Percentiles rank a stretch among this genome's conserved stretches.
phyloP scores from a whole-genome alignment of 2,888 invertebrate genomes.

The Sinopyrophorus schimmeli region DNA sequence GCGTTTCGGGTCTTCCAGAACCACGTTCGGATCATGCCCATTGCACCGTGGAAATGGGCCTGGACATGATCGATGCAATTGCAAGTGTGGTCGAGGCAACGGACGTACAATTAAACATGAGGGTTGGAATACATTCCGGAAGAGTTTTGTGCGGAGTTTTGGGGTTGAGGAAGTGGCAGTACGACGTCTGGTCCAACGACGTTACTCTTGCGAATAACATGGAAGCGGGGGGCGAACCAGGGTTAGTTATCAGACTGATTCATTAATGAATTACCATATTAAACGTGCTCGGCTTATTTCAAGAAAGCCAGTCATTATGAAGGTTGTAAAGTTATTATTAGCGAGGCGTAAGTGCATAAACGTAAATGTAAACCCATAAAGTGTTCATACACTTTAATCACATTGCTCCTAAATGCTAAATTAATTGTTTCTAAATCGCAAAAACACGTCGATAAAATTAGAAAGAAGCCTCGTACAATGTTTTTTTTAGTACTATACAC shows the following conservation, averaged over 20 bases:
- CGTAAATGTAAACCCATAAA: too few relatives aligned
- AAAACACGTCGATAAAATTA: too few relatives aligned
- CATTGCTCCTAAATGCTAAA: too few relatives aligned
- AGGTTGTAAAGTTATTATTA: too few relatives aligned
- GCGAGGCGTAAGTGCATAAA: too few relatives aligned
- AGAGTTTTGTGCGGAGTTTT: slow-evolving; percentile 88
- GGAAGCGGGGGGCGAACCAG: slow-evolving; percentile 90
- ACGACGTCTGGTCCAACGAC: slow-evolving; percentile 94
- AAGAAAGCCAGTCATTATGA: too few relatives aligned
- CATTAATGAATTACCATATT: too few relatives aligned
- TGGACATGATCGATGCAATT: slow-evolving; percentile 85
- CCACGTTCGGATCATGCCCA: slow-evolving; percentile 90
- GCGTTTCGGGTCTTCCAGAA: slow-evolving; percentile 89
- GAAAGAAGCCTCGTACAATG: too few relatives aligned
- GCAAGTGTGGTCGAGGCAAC: slow-evolving; percentile 88
- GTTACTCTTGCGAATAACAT: slow-evolving; percentile 88
- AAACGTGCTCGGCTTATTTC: too few relatives aligned
- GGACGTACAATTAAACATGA: slow-evolving; percentile 90
- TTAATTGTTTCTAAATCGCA: too few relatives aligned
- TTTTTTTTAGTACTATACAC: too few relatives aligned
- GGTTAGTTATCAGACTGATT: slow-evolving; percentile 58
- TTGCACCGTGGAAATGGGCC: slow-evolving; percentile 86
- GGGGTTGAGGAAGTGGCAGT: slow-evolving; percentile 90
- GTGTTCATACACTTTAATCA: too few relatives aligned
- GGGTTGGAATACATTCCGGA: slow-evolving; percentile 91